These are phyloP conservation scores for Heloderma charlesbogerti DNA, from an alignment of 2,113 vertebrate species.

Conservation along the genomic window DNA sequence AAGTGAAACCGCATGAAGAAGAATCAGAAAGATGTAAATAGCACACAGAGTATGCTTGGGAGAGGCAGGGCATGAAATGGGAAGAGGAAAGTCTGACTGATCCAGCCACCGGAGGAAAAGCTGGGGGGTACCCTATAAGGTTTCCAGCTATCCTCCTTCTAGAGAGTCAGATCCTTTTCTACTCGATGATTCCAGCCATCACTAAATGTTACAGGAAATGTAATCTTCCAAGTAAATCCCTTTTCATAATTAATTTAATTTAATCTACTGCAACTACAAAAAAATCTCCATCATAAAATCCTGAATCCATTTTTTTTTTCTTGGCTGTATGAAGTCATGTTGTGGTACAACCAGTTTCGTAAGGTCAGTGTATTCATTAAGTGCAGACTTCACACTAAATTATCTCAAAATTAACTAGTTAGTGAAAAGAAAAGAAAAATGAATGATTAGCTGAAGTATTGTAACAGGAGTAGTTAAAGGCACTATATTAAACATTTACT, in stretches of 20 bases:
- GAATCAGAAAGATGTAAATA: background rate
- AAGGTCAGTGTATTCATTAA: background rate
- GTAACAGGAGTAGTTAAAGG: too few relatives aligned
- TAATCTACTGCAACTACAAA: background rate
- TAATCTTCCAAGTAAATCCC: slow-evolving; percentile 1
- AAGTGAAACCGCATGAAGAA: background rate
- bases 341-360: background rate
- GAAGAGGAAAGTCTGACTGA: background rate
- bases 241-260: background rate
- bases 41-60: background rate
- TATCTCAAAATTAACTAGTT: too few relatives aligned
- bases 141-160: background rate
- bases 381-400: too few relatives aligned
- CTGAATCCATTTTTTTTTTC: background rate
- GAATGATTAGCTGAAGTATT: too few relatives aligned
- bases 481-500: too few relatives aligned
- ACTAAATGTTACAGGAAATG: slow-evolving; percentile 34
- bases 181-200: slow-evolving; percentile 29
- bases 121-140: too few relatives aligned
- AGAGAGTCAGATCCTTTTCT: background rate
- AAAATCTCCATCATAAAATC: background rate
- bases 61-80: background rate
- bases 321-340: background rate
- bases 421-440: too few relatives aligned
- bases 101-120: background rate